Evolutionary conservation across 2,113 vertebrate species (phyloP).

Genomic region (Rhinolophus ferrumequinum): DNA sequence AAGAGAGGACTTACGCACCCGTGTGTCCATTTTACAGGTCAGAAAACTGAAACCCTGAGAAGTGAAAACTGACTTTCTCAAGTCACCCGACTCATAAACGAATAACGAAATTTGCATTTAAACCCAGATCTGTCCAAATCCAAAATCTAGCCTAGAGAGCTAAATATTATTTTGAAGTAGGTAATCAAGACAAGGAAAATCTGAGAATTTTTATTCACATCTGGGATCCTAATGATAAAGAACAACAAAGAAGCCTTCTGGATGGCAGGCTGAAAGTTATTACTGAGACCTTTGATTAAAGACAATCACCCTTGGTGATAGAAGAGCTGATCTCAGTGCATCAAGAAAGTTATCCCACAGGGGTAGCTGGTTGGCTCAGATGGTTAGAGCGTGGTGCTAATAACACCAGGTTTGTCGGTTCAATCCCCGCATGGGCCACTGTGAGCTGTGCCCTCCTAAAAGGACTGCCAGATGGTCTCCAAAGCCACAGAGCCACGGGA

Average conservation of each 20-base stretch:
- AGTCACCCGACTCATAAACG: not conserved
- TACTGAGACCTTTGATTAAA: not conserved
- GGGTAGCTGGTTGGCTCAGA: too few species aligned
- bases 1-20: accelerated
- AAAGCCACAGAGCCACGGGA: not conserved
- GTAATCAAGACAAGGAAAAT: not conserved
- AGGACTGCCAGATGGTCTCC: slow-evolving; percentile 46
- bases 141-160: not conserved
- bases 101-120: not conserved
- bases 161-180: not conserved
- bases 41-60: not conserved
- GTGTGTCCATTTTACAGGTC: not conserved
- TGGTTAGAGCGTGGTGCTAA: too few species aligned
- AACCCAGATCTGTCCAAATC: not conserved
- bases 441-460: too few species aligned
- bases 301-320: not conserved
- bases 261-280: not conserved
- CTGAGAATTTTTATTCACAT: not conserved
- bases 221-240: not conserved
- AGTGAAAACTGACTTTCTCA: not conserved
- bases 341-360: slow-evolving; percentile 32
- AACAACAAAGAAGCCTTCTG: not conserved
- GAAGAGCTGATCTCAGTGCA: not conserved
- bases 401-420: too few species aligned
- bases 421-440: too few species aligned